A percentile compares a stretch with the other conserved stretches of the same genome.
These are phyloP conservation scores for Xenopus petersii DNA, from an alignment of 2,797 vertebrate genomes.

Conservation along the genomic window DNA sequence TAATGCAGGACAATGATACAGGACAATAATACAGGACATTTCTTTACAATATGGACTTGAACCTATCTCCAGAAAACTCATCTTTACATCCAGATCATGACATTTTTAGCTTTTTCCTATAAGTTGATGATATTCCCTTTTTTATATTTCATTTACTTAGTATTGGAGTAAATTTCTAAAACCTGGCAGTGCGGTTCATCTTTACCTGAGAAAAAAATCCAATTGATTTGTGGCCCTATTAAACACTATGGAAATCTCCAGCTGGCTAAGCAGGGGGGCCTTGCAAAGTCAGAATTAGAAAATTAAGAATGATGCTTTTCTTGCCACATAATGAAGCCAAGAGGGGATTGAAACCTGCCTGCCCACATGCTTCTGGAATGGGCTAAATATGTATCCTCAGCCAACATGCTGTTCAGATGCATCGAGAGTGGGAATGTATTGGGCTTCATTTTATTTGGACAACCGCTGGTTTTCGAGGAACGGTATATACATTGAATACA, in stretches of 20 bases:
- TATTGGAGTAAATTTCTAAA: not conserved
- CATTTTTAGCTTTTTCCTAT: no score
- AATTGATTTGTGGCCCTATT: conserved; percentile 45
- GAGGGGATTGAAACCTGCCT: conserved; percentile 45
- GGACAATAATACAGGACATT: no score
- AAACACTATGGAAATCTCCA: conserved; percentile 43
- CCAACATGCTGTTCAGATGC: not conserved
- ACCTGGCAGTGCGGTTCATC: not conserved
- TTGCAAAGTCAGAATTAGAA: conserved; percentile 51
- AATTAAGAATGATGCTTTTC: conserved; percentile 52
- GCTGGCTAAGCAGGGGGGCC: conserved; percentile 44
- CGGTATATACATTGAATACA: no score
- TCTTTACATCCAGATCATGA: no score
- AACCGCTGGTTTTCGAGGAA: no score
- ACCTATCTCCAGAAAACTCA: no score
- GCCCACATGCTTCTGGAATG: conserved; percentile 12
- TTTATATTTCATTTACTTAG: not conserved
- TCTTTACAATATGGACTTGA: no score
- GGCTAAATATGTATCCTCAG: conserved; percentile 9
- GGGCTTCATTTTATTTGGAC: not conserved
- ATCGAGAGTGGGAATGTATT: not conserved
- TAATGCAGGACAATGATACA: no score
- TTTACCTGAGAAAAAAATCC: conserved; percentile 9
- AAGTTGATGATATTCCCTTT: not conserved
- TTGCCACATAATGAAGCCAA: conserved; percentile 57